Evolutionary conservation across 35 echinoderm and acorn worm species (phyloP), one percentile per base, ranked within the genome.

Genomic region (Ophioderma brevispina): DNA sequence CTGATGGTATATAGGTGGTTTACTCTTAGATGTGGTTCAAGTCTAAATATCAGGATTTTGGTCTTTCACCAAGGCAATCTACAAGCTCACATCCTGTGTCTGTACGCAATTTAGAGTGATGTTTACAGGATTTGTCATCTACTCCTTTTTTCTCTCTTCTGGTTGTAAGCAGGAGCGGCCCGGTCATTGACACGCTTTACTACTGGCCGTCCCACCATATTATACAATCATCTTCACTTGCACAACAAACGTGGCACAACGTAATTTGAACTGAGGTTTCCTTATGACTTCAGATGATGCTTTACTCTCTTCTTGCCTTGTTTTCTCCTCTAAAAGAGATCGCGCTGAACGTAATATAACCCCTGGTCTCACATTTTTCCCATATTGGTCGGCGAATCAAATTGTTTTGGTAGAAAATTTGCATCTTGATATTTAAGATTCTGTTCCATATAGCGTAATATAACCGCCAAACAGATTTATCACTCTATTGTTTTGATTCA

Each of bases 231-330:
- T 15, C 59, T 13, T 25, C 59, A 70, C 59, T 70, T 70, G 59
- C 59, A 70, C 28, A 70, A 70, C 17, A 30, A 70, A 70, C 59
- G 59, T 70, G 28, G 59, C 59, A 70, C 59, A 18, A 70, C 28
- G 59, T 70, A 70, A 70, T 70, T 70, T 70, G 59, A 70, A 70
- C 59, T 70, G 59, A 70, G 15, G 28, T 70, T 70, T 70, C 59
- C 23, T 70, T 70, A 70, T 70, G 59, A 70, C 15, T 70, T 70
- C 1, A 70, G 59, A 70, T 30, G 59, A 6, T 70, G 59, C 23
- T 30, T 70, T 70, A 15, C 59, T 25, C 23, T 70, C 23, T 30
- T 70, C 28, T 70, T 13, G 59, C 5, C 23, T 18, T 70, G 4
- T 70, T 70, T 70, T 70, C 59, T 70, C 28, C 59, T 70, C 59